Base-by-base conservation (phyloP, 2,797 vertebrate genomes). In the Synaphobranchus kaupii region DNA sequence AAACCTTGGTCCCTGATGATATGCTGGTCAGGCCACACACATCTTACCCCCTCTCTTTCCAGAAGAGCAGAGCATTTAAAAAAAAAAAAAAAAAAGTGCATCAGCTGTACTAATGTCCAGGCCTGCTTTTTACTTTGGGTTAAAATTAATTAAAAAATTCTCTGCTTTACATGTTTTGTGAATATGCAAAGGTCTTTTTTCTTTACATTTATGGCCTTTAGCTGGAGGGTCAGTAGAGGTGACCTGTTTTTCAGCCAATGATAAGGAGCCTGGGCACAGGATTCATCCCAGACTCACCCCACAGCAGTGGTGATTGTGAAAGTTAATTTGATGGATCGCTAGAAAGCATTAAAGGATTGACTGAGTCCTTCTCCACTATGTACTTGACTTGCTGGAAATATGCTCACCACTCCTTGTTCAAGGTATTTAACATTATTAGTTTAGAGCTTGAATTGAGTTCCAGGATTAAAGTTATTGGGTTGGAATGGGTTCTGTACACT, bases 91-190 rank as follows among this genome's bases (percentile, higher is more conserved):
- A n/a, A n/a, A n/a, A n/a, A n/a, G n/a, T n/a, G n/a, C n/a, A n/a
- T n/a, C n/a, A n/a, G 94, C 93, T 89, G 81, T 95, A 94, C 90
- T 92, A 93, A 91, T 93, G 94, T 96, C 88, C 89, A 89, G 84
- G 88, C 90, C 94, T 95, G 94, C 94, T 95, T 94, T 39, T 89
- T 93, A 92, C 91, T 96, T 95, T 96, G 92, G 93, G 96, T 95
- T 96, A 96, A 97, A 39, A 94, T 94, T 87, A 91, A 50, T 88
- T 78, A 87, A 93, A 94, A 91, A 89, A 87, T 7, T 63, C 3
- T 78, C 28, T 89, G 56, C n/a, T 84, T 56, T 25, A 83, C 91
- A 87, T 86, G 81, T 83, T 68, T 60, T 44, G n/a, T 85, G 71
- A 80, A 31, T 68, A 76, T 54, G 63, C 48, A 20, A 13, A 68